Percentiles rank a stretch among this genome's conserved stretches.
Conservation (phyloP, 2,797 vertebrate genomes). For the Nasua narica region DNA sequence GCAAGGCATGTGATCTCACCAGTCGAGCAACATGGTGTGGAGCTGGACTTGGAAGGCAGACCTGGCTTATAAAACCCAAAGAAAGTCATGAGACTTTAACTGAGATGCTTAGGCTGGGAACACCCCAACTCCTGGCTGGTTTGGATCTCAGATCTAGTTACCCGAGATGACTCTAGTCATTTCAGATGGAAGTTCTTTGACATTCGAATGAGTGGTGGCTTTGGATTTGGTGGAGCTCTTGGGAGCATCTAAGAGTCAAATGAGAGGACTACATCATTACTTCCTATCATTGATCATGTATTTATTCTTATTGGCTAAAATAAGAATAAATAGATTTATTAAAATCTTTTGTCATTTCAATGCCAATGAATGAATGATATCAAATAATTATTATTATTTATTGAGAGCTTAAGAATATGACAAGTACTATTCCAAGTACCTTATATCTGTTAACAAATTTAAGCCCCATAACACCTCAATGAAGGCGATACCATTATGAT, state of each 20-base stretch:
- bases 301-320: background rate
- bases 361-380: background rate
- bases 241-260: background rate
- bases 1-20: constrained; percentile 32
- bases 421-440: background rate
- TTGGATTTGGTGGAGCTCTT: background rate
- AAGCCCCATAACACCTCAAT: background rate
- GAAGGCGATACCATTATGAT: background rate
- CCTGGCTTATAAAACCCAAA: background rate
- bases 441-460: background rate
- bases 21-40: background rate
- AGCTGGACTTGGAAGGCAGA: background rate
- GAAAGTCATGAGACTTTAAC: background rate
- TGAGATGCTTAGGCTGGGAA: background rate
- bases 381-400: background rate
- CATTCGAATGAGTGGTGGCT: background rate
- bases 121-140: background rate
- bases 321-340: background rate
- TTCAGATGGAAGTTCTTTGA: background rate
- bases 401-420: background rate
- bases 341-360: background rate
- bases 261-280: background rate
- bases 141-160: background rate
- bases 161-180: background rate
- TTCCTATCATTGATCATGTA: background rate